A percentile compares a stretch with the other conserved stretches of the same genome.
phyloP scores from a whole-genome alignment of 2,113 vertebrate genomes.

The Circaetus cinerascens region DNA sequence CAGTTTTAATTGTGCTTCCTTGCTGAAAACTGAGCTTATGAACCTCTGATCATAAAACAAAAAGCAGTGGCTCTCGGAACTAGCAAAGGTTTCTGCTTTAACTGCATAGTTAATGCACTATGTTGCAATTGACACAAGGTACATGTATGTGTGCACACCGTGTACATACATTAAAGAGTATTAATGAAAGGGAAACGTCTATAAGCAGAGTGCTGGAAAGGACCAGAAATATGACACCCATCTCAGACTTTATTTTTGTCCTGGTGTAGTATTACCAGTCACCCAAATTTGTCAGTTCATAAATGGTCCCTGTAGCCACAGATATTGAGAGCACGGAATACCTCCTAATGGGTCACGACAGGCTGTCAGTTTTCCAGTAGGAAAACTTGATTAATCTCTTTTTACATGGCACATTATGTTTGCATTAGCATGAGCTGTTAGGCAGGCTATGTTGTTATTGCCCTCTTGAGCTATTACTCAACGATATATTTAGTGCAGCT shows the following conservation, averaged over 20 bases:
- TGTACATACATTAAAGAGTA: background rate
- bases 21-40: constrained; percentile 45
- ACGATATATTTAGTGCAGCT: constrained; percentile 34
- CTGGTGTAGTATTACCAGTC: background rate
- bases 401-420: constrained; percentile 50
- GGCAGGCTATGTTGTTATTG: constrained; percentile 41
- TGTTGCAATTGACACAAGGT: constrained; percentile 8
- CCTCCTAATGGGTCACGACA: background rate
- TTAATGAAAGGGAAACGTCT: background rate
- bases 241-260: background rate
- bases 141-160: background rate
- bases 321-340: background rate
- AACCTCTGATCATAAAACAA: constrained; percentile 5
- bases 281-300: constrained; percentile 10
- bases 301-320: constrained; percentile 1
- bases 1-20: constrained; percentile 56
- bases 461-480: constrained; percentile 34
- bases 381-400: constrained; percentile 59
- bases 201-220: background rate
- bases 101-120: background rate
- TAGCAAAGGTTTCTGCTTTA: constrained; percentile 6
- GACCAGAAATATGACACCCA: background rate
- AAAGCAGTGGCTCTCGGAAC: background rate
- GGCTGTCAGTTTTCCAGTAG: constrained; percentile 32
- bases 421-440: constrained; percentile 42